phyloP scores from a whole-genome alignment of 1,140 invertebrate genomes.

The Apolygus lucorum region DNA sequence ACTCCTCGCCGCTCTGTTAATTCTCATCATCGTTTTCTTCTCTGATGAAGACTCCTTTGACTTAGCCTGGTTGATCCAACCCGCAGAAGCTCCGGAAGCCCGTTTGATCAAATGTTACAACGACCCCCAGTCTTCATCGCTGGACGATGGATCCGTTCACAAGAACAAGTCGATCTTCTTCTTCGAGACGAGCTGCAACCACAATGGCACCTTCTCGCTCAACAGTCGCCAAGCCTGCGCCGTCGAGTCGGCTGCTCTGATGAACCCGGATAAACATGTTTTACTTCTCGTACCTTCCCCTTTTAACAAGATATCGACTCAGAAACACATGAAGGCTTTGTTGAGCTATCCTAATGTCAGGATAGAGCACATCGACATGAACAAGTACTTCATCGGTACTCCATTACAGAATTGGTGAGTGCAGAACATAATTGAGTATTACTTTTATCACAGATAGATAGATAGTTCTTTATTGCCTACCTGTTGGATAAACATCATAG shows the following conservation, averaged over 20 bases:
- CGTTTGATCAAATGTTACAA: slow-evolving; percentile 28
- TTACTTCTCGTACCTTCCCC: slow-evolving; percentile 34
- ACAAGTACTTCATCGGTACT: slow-evolving; percentile 48
- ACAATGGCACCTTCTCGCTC: slow-evolving; percentile 24
- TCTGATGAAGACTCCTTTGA: background rate
- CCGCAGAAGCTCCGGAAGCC: slow-evolving; percentile 9
- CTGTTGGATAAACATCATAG: too few species aligned
- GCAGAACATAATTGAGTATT: too few species aligned
- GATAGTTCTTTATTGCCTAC: too few species aligned
- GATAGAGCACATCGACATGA: slow-evolving; percentile 42
- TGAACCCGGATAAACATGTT: slow-evolving; percentile 32
- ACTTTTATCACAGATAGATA: too few species aligned
- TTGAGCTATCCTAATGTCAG: slow-evolving; percentile 48
- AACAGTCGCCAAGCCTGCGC: slow-evolving; percentile 38
- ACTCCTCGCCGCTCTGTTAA: too few species aligned
- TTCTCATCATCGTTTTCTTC: background rate
- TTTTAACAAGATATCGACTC: background rate
- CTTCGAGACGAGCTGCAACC: slow-evolving; percentile 35
- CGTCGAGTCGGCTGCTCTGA: slow-evolving; percentile 37
- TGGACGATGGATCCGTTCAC: background rate
- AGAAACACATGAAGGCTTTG: slow-evolving; percentile 36
- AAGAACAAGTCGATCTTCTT: slow-evolving; percentile 33
- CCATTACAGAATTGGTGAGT: slow-evolving; percentile 53
- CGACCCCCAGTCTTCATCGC: slow-evolving; percentile 5
- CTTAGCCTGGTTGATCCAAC: slow-evolving; percentile 4